Percentiles rank a stretch among this genome's conserved stretches.
Conservation (phyloP, 1,140 invertebrate species). For the Drosophila pseudoobscura region DNA sequence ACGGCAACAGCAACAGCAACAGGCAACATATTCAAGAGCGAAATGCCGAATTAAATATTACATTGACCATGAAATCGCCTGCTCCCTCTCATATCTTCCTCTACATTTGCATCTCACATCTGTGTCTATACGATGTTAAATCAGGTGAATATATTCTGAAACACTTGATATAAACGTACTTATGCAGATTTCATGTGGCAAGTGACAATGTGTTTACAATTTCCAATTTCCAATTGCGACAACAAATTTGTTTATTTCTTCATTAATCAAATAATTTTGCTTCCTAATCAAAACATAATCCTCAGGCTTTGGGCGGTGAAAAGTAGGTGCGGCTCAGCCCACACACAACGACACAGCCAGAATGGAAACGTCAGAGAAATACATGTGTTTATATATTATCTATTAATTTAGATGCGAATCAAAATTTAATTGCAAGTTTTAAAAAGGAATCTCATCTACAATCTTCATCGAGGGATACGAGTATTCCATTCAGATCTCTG, state of each 20-base stretch:
- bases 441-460: too few species aligned
- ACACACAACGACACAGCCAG: constrained; percentile 24
- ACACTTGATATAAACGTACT: too few species aligned
- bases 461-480: too few species aligned
- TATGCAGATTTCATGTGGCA: constrained; percentile 7
- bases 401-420: too few species aligned
- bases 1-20: too few species aligned
- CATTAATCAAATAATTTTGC: constrained; percentile 49
- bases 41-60: constrained; percentile 44
- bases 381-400: too few species aligned
- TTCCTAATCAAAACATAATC: constrained; percentile 34
- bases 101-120: neutral
- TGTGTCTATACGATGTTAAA: neutral
- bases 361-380: neutral
- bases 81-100: too few species aligned
- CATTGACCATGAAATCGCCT: constrained; percentile 30
- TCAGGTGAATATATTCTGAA: too few species aligned
- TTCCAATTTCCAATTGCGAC: constrained; percentile 41
- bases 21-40: constrained; percentile 16
- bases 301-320: neutral
- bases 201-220: neutral
- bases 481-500: too few species aligned
- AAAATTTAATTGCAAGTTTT: too few species aligned
- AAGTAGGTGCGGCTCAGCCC: neutral
- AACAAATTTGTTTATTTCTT: constrained; percentile 17